Evolutionary conservation across 2,113 vertebrate species (phyloP).

Genomic region (Smithornis capensis): DNA sequence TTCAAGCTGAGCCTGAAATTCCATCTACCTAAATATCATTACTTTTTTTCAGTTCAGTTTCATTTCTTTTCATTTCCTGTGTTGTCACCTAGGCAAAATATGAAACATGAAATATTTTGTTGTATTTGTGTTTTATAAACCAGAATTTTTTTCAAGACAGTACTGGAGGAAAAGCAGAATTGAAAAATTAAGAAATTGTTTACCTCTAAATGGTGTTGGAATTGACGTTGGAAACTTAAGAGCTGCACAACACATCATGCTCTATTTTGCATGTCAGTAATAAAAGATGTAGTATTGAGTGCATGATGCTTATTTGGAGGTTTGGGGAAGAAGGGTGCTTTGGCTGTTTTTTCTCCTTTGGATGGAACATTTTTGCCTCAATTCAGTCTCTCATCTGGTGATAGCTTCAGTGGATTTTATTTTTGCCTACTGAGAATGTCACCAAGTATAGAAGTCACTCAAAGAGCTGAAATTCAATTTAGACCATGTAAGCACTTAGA

Average conservation of each 20-base stretch:
- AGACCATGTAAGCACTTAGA: neutral
- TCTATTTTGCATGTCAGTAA: neutral
- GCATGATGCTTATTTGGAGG: neutral
- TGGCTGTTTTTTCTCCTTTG: neutral
- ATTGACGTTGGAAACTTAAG: neutral
- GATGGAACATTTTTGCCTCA: neutral
- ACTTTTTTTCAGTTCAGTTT: slow-evolving; percentile 36
- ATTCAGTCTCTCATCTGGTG: neutral
- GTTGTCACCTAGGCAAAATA: neutral
- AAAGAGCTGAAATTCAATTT: slow-evolving; percentile 37
- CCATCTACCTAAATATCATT: slow-evolving; percentile 27
- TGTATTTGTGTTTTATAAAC: neutral
- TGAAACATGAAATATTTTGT: slow-evolving; percentile 31
- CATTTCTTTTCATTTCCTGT: slow-evolving; percentile 60
- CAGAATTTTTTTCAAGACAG: neutral
- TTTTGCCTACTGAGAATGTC: neutral
- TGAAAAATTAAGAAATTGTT: slow-evolving; percentile 21
- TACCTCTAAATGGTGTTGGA: neutral
- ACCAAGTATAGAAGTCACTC: neutral
- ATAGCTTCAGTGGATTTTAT: neutral
- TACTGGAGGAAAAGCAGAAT: neutral
- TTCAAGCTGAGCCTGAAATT: slow-evolving; percentile 49
- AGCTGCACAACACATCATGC: neutral
- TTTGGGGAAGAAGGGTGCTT: neutral
- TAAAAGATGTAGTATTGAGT: neutral